Conservation (phyloP, 2,797 vertebrate species). For the Alexandromys oeconomus region DNA sequence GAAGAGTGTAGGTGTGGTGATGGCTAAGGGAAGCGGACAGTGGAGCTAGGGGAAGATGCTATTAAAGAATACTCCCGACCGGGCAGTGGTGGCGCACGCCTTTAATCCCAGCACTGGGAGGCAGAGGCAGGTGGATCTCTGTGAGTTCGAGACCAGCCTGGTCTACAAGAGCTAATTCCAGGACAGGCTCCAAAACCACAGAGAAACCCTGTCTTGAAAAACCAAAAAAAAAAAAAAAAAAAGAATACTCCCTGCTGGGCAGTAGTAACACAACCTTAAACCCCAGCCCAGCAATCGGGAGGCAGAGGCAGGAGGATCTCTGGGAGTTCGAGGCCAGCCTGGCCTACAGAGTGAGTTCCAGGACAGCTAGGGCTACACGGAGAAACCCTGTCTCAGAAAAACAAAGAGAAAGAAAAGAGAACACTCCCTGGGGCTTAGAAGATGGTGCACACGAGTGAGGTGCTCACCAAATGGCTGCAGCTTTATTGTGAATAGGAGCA, state of each 20-base stretch:
- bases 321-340: neutral
- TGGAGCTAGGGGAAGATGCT: neutral
- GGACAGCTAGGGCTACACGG: neutral
- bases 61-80: neutral
- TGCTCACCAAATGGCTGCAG: neutral
- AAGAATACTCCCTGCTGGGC: neutral
- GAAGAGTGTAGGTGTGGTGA: neutral
- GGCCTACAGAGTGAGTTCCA: neutral
- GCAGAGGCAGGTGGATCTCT: neutral
- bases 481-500: neutral
- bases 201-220: no score
- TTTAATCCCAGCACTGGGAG: neutral
- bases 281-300: neutral
- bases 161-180: neutral
- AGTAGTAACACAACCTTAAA: no score
- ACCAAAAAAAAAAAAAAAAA: no score
- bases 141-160: neutral
- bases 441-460: neutral
- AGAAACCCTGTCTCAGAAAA: neutral
- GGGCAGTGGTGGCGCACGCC: rapidly evolving
- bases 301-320: neutral
- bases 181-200: no score
- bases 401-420: no score
- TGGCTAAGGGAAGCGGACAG: neutral
- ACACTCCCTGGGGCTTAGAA: neutral